phyloP scores from a whole-genome alignment of 2,888 invertebrate species.

The Pandemis heparana region DNA sequence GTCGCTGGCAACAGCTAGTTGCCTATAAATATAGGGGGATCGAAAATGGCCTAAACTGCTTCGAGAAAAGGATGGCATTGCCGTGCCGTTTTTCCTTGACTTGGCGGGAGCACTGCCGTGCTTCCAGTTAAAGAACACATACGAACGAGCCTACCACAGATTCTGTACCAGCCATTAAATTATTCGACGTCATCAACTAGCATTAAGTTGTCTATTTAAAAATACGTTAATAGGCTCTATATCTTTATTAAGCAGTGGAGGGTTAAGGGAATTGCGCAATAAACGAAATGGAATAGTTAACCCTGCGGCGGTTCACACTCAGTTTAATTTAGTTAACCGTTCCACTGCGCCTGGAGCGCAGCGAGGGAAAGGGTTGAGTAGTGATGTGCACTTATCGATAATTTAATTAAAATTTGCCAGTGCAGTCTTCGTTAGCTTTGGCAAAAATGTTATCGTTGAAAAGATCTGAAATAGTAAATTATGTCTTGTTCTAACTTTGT shows the following conservation, averaged over 20 bases:
- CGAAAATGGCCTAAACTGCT: too few relatives aligned
- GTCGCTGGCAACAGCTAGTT: too few relatives aligned
- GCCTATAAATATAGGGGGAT: too few relatives aligned
- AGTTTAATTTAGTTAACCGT: constrained; percentile 86
- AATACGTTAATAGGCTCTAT: constrained; percentile 79
- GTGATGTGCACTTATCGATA: constrained; percentile 55
- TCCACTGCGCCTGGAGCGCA: constrained; percentile 75
- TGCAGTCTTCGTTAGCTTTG: not conserved
- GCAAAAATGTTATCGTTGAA: not conserved
- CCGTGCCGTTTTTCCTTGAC: too few relatives aligned
- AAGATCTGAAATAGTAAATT: too few relatives aligned
- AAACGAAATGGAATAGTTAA: constrained; percentile 85
- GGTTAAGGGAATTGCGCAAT: constrained; percentile 82
- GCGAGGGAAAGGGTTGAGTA: constrained; percentile 76
- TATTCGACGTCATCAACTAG: constrained; percentile 13
- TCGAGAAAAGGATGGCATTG: too few relatives aligned
- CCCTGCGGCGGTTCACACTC: constrained; percentile 84
- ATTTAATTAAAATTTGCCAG: not conserved
- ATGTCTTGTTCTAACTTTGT: too few relatives aligned
- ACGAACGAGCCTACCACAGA: not conserved
- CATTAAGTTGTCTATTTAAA: constrained; percentile 59
- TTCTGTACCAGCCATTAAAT: not conserved
- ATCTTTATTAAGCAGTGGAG: constrained; percentile 80
- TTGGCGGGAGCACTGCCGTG: too few relatives aligned
- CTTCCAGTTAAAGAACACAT: too few relatives aligned